Evolutionary conservation across 1,140 invertebrate species (phyloP).

Genomic region (Drosophila littoralis): DNA sequence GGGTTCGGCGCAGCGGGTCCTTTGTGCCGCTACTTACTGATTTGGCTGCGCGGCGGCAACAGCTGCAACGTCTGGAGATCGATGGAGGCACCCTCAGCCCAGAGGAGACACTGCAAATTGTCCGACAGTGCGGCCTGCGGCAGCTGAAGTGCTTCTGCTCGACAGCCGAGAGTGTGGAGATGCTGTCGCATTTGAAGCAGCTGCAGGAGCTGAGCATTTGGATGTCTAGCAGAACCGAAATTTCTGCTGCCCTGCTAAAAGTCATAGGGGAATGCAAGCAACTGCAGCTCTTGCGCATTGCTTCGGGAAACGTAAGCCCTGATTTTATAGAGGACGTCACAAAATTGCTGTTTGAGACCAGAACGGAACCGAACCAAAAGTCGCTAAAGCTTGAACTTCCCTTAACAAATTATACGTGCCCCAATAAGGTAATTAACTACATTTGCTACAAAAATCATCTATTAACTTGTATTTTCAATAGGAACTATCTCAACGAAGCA

Average conservation of each 20-base stretch:
- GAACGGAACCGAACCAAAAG: not conserved
- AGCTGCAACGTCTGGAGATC: conserved; percentile 48
- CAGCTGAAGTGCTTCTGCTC: conserved; percentile 61
- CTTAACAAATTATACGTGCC: no score
- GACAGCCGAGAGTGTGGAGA: conserved; percentile 39
- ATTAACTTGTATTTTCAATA: conserved; percentile 1
- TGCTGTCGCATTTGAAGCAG: conserved; percentile 28
- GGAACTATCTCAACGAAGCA: conserved; percentile 6
- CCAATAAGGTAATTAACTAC: conserved; percentile 4
- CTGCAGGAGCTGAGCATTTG: conserved; percentile 54
- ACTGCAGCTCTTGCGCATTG: conserved; percentile 45
- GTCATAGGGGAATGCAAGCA: conserved; percentile 45
- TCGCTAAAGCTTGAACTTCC: conserved; percentile 46
- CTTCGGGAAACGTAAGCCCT: conserved; percentile 19
- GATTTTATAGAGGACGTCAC: conserved; percentile 41
- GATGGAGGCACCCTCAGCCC: conserved; percentile 56
- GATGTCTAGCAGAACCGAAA: conserved; percentile 51
- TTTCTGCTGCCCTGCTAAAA: conserved; percentile 45
- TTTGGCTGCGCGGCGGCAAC: conserved; percentile 27
- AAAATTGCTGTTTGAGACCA: conserved; percentile 2
- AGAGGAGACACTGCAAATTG: conserved; percentile 42
- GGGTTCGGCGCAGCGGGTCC: conserved; percentile 46
- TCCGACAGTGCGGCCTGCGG: conserved; percentile 34
- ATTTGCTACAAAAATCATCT: not conserved
- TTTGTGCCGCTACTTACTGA: conserved; percentile 48